Base-by-base conservation (phyloP, 2,797 vertebrate species). In the Acanthurus lineatus region DNA sequence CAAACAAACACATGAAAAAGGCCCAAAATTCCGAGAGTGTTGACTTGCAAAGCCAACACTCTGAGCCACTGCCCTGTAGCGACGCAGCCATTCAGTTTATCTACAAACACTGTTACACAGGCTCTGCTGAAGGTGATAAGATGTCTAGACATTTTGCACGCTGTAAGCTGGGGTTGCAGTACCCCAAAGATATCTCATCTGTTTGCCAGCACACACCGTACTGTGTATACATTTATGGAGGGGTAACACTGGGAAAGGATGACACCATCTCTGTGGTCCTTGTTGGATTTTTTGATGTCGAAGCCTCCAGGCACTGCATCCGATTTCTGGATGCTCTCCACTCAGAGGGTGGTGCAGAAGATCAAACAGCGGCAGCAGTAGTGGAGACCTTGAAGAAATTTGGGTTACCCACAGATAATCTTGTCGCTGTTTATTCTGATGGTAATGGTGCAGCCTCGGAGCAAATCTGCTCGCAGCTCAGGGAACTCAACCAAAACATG, bases 141-240 rank as follows among this genome's bases (percentile, higher is more conserved):
- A 73, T 51, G 25, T 76, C 92, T 1, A 64, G 71, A 20, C 25
- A n/a, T 35, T 89, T 89, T 76, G 89, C 81, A 9, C 88, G 47
- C 35, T 61, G 75, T 56, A 91, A 93, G 49, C 85, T 95, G 71
- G 94, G 95, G 17, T 42, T 51, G 11, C 66, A 83, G 17, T 94
- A 95, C 77, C 93, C 92, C 47, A 69, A 86, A 49, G 85, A 94
- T 66, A 86, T 95, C 7, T 48, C 35, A 35, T 86, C 91, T 9
- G 62, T 82, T 35, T 95, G 94, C 69, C 86, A 83, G n/a, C 72
- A 89, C 51, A 93, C 91, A 19, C 95, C 95, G 0, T 96, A 94
- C 86, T 94, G 94, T 64, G 53, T 95, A 3, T 96, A 96, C 79
- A 19, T 95, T n/a, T 95, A 94, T 54, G 89, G 81, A 59, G 88